Percentiles rank a stretch among this genome's conserved stretches.
Conservation (phyloP, 1,140 invertebrate species). For the Artemia franciscana region DNA sequence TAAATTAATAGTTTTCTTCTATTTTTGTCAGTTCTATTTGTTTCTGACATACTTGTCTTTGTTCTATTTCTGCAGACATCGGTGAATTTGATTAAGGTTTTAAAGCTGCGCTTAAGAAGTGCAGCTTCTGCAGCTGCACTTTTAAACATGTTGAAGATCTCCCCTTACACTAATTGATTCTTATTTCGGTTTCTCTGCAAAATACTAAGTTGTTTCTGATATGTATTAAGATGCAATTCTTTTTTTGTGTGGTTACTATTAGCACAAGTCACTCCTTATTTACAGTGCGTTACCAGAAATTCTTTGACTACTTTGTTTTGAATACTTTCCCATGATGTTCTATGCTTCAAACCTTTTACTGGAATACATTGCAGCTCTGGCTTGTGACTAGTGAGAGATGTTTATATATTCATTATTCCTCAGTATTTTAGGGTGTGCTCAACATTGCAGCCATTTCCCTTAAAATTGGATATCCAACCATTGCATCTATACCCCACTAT, state of each 20-base stretch:
- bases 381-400: too few relatives aligned
- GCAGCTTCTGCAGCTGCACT: slow-evolving; percentile 94
- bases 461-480: slow-evolving; percentile 78
- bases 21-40: too few relatives aligned
- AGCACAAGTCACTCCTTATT: too few relatives aligned
- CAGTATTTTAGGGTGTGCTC: slow-evolving; percentile 43
- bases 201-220: too few relatives aligned
- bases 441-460: slow-evolving; percentile 87
- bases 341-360: background rate
- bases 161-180: slow-evolving; percentile 98
- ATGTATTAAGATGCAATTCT: too few relatives aligned
- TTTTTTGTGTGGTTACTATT: too few relatives aligned
- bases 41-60: too few relatives aligned
- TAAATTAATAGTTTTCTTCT: too few relatives aligned
- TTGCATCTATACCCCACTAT: slow-evolving; percentile 91
- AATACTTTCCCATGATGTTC: background rate
- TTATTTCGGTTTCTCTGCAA: too few relatives aligned
- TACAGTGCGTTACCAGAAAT: background rate
- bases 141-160: slow-evolving; percentile 99
- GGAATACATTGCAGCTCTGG: too few relatives aligned
- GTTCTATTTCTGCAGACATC: slow-evolving; percentile 6
- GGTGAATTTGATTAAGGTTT: slow-evolving; percentile 44
- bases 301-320: background rate
- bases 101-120: slow-evolving; percentile 89
- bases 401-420: too few relatives aligned